Conservation (phyloP, 2,113 vertebrate species). For the Prionailurus bengalensis region DNA sequence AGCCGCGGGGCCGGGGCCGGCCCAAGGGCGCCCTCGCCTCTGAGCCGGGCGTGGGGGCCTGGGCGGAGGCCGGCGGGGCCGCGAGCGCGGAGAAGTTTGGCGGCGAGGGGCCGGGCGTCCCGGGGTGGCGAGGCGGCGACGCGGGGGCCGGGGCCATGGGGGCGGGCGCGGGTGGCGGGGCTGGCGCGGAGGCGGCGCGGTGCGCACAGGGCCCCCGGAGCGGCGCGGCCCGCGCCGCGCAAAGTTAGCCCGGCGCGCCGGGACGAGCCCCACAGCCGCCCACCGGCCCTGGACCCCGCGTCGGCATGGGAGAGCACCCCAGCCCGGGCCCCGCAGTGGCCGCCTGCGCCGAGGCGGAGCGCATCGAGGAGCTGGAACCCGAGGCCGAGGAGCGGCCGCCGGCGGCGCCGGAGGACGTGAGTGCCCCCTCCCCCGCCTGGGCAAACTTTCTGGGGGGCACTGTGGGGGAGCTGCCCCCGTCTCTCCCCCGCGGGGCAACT, state of each 20-base stretch:
- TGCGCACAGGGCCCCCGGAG: constrained; percentile 33
- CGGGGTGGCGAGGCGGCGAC: not conserved
- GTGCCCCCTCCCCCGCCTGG: constrained; percentile 62
- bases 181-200: constrained; percentile 60
- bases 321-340: constrained; percentile 83
- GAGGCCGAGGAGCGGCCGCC: constrained; percentile 75
- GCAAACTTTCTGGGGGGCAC: constrained; percentile 79
- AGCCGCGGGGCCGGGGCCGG: constrained; percentile 73
- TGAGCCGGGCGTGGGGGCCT: constrained; percentile 55
- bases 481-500: constrained; percentile 58
- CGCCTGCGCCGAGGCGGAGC: constrained; percentile 81
- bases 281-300: not conserved
- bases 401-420: constrained; percentile 80
- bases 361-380: constrained; percentile 83
- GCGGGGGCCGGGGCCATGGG: constrained; percentile 68
- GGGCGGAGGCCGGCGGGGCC: constrained; percentile 27
- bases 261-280: constrained; percentile 50
- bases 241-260: constrained; percentile 77
- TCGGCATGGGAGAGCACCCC: constrained; percentile 82
- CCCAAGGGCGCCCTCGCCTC: constrained; percentile 81
- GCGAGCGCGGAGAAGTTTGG: constrained; percentile 66
- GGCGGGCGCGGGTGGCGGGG: constrained; percentile 25
- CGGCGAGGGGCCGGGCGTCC: constrained; percentile 30
- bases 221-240: constrained; percentile 45
- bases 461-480: not conserved